Conservation (phyloP, 2,113 vertebrate genomes). For the Triplophysa dalaica region DNA sequence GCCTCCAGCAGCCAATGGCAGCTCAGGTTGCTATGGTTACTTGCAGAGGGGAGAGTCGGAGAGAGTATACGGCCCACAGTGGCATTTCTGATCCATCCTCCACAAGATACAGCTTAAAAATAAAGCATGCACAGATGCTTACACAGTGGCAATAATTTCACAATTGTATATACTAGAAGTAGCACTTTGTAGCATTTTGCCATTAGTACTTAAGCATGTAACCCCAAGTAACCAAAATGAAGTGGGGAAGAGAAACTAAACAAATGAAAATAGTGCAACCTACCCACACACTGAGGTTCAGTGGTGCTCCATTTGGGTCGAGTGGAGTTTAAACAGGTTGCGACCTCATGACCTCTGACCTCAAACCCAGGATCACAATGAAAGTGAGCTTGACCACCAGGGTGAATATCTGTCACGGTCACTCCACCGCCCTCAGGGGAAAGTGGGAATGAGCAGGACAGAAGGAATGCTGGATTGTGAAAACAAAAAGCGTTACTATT, state of each 20-base stretch:
- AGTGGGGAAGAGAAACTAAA: neutral
- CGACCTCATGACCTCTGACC: constrained; percentile 82
- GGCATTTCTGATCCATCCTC: constrained; percentile 85
- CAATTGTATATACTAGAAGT: too few species aligned
- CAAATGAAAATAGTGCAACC: constrained; percentile 32
- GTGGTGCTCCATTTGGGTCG: constrained; percentile 84
- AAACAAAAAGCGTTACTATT: too few species aligned
- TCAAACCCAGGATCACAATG: constrained; percentile 88
- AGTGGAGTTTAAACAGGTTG: constrained; percentile 84
- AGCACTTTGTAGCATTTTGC: too few species aligned
- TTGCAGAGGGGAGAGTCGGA: constrained; percentile 72
- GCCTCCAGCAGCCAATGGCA: constrained; percentile 93
- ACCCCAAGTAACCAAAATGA: too few species aligned
- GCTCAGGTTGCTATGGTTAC: constrained; percentile 86
- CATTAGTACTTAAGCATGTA: too few species aligned
- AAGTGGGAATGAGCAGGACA: constrained; percentile 85
- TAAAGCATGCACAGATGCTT: neutral
- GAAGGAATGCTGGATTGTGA: constrained; percentile 77
- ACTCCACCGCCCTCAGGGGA: constrained; percentile 84
- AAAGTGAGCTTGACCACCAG: constrained; percentile 86
- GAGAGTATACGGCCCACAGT: constrained; percentile 86
- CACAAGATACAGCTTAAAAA: constrained; percentile 79
- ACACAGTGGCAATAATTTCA: neutral
- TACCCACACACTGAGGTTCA: constrained; percentile 76
- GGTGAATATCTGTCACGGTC: constrained; percentile 88